Base-by-base conservation (phyloP, 92 coral and sea anemone species). In the Blastomussa wellsi region DNA sequence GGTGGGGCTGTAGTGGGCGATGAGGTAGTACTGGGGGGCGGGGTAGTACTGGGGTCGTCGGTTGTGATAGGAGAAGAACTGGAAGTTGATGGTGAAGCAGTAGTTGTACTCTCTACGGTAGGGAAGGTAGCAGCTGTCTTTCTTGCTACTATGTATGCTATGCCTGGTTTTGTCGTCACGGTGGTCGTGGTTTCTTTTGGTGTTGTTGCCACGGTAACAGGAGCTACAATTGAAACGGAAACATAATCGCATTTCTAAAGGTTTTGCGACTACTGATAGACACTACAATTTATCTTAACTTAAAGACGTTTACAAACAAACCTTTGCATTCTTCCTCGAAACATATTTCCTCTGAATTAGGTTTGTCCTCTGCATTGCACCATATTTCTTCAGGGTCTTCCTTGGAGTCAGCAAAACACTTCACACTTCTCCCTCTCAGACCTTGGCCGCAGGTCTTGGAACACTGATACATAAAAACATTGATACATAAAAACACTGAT, bases 401-500 rank as follows among this genome's bases (percentile, higher is more conserved):
- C 72, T 90, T 85, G 24, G 97, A 89, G 59, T 97, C 99, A 17
- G 95, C 95, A 65, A 94, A 72, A 75, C 99, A 97, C 57, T 89
- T 97, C 28, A 97, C 92, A 19, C 80, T 75, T 74, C 99, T 89
- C 82, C 89, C 74, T 73, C 93, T 90, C 39, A 91, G 78, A n/a
- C 97, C 98, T 36, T 28, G 24, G 2, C 98, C 99, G 66, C 99
- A 97, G 3, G 97, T 87, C 81, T 80, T 82, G 26, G 99, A 94
- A 76, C 99, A 97, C 99, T 96, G 70, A 20, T 12, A 29, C 28
- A 76, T 16, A 15, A 77, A 80, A 35, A 19, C 15, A 28, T n/a
- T n/a, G n/a, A n/a, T n/a, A n/a, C n/a, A n/a, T n/a, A n/a, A n/a
- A n/a, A n/a, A n/a, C n/a, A n/a, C n/a, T n/a, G n/a, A n/a, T n/a